Conservation (phyloP, 2,113 vertebrate genomes). For the Nestor notabilis region DNA sequence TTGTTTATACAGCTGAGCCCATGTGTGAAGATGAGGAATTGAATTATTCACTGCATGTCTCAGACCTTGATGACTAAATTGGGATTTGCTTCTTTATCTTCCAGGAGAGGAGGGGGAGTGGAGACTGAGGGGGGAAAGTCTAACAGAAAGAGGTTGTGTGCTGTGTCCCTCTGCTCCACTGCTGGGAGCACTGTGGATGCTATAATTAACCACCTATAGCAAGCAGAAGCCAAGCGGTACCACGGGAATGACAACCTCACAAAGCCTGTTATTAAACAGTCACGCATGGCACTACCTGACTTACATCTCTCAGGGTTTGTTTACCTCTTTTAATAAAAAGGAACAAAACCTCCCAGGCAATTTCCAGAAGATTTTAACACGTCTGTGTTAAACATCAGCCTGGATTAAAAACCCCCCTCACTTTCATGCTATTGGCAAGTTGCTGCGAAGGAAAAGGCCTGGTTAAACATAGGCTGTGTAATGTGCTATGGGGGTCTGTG, state of each 20-base stretch:
- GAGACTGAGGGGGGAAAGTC: background rate
- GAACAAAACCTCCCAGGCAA: background rate
- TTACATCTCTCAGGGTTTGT: background rate
- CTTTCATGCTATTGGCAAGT: background rate
- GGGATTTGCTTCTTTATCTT: constrained; percentile 59
- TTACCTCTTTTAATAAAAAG: constrained; percentile 1
- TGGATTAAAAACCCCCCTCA: background rate
- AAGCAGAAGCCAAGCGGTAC: background rate
- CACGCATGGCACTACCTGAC: background rate
- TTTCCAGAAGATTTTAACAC: background rate
- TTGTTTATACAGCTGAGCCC: constrained; percentile 48
- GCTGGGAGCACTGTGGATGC: background rate
- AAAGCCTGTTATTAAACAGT: constrained; percentile 2
- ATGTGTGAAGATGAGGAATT: constrained; percentile 43
- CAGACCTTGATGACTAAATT: constrained; percentile 65
- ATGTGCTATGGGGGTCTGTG: background rate
- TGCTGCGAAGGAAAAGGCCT: background rate
- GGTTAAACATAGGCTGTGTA: background rate
- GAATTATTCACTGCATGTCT: constrained; percentile 64
- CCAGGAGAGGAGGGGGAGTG: background rate
- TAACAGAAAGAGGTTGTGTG: background rate
- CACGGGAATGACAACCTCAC: constrained; percentile 10
- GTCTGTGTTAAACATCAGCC: background rate
- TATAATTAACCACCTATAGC: constrained; percentile 34
- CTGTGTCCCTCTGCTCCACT: constrained; percentile 2